Evolutionary conservation across 1,140 invertebrate genomes (phyloP).

Genomic region (Hirudo medicinalis): DNA sequence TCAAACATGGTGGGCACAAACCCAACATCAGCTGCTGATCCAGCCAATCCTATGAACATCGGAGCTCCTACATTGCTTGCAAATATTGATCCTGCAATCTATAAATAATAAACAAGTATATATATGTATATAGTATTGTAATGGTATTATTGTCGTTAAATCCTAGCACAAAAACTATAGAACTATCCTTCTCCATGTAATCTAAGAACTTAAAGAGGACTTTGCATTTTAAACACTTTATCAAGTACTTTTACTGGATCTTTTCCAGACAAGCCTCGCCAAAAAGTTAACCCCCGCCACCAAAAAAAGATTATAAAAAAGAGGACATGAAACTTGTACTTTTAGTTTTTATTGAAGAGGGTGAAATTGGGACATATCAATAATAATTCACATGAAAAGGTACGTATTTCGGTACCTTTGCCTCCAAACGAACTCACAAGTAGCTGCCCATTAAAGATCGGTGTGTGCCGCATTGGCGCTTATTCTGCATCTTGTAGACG

Average conservation of each 20-base stretch:
- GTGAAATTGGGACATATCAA: too few relatives aligned
- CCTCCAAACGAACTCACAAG: too few relatives aligned
- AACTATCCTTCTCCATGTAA: background rate
- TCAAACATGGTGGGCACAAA: slow-evolving; percentile 32
- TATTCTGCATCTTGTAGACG: too few relatives aligned
- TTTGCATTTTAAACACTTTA: background rate
- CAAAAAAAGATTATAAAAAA: too few relatives aligned
- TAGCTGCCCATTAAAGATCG: too few relatives aligned
- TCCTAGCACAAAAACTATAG: background rate
- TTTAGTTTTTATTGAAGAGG: too few relatives aligned
- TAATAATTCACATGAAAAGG: too few relatives aligned
- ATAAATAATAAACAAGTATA: slow-evolving; percentile 6
- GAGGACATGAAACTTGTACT: too few relatives aligned
- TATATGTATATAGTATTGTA: background rate
- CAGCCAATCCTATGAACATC: slow-evolving; percentile 48
- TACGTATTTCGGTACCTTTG: too few relatives aligned
- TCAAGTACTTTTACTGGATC: too few relatives aligned
- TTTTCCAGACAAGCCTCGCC: background rate
- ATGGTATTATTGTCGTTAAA: background rate
- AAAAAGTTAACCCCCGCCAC: too few relatives aligned
- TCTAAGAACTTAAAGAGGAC: background rate
- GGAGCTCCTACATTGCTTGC: slow-evolving; percentile 47
- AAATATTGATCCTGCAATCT: slow-evolving; percentile 49
- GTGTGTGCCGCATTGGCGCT: too few relatives aligned
- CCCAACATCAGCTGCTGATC: slow-evolving; percentile 38